Base-by-base conservation (phyloP, 1,140 invertebrate genomes). In the Magallana gigas region DNA sequence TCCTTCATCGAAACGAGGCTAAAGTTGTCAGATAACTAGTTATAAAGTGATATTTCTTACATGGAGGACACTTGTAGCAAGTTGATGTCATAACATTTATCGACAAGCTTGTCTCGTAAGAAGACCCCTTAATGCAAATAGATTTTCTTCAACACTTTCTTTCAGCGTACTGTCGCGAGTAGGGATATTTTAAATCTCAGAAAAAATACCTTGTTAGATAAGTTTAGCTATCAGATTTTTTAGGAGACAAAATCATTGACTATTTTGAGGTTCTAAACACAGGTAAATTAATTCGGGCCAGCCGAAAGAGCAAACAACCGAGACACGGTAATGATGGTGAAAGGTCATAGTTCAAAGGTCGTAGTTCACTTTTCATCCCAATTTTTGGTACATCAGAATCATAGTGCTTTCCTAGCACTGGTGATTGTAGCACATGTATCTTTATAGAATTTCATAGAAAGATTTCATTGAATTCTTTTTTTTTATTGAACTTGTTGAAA, bases 281-380 rank as follows among this genome's bases (percentile, higher is more conserved):
- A 76, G 68, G 68, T 8, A 29, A 18, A 76, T 29, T 76, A 76
- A 76, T 76, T 23, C 68, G 68, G 68, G 36, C 11, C 23, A 76
- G 36, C 23, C 18, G 36, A 76, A 12, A 8, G 36, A 12, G 4
- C 18, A 76, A 76, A 76, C 23, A 7, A 3, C 23, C 23, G 36
- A 76, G 18, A 29, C 23, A 36, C 23, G 68, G 68, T 76, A 76
- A 76, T 29, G 36, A 48, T 48, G 68, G 68, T 76, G 68, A 29
- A 18, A 12, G 68, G 36, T 36, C 23, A 23, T 76, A 76, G 9
- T 4, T 12, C 68, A 36, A 8, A 29, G 23, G 36, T 11, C 68
- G 9, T 29, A 8, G 23, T 29, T 11, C 36, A 76, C 36, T 48
- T 48, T 48, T 48, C 36, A 48, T 29, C 36, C 3, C n/a, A 23